Percentiles rank a stretch among this genome's conserved stretches.
These are phyloP conservation scores for Rhabditoides inermis DNA, from an alignment of 2,888 invertebrate species.

Conservation along the genomic window DNA sequence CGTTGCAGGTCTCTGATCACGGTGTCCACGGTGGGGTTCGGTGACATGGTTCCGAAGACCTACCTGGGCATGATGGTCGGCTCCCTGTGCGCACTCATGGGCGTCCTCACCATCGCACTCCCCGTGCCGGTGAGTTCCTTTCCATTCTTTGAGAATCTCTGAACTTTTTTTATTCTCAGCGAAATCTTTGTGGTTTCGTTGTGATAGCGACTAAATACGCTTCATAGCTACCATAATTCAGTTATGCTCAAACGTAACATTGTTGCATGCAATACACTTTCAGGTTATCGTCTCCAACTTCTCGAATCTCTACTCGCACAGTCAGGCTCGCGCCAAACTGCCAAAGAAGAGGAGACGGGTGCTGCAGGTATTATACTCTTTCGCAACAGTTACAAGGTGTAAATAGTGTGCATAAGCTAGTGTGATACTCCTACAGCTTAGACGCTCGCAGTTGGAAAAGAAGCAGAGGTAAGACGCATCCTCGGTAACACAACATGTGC, in stretches of 20 bases:
- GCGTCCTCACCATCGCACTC: conserved; percentile 47
- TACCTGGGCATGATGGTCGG: conserved; percentile 48
- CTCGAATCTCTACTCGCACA: conserved; percentile 45
- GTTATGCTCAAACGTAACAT: too few relatives aligned
- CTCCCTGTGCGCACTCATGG: conserved; percentile 47
- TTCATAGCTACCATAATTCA: too few relatives aligned
- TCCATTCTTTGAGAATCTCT: neutral
- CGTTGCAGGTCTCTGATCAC: conserved; percentile 31
- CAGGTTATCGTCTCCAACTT: conserved; percentile 49
- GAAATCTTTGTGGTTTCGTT: too few relatives aligned
- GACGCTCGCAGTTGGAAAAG: too few relatives aligned
- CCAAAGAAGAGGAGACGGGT: conserved; percentile 38
- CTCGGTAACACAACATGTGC: too few relatives aligned
- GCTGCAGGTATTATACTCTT: conserved; percentile 36
- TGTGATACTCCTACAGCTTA: too few relatives aligned
- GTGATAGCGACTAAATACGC: too few relatives aligned
- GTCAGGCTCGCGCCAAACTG: conserved; percentile 40
- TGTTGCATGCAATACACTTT: too few relatives aligned
- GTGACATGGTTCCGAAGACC: conserved; percentile 42
- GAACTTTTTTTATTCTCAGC: neutral
- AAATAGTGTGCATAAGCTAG: too few relatives aligned
- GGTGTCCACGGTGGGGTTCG: conserved; percentile 44
- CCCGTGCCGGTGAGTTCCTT: conserved; percentile 27
- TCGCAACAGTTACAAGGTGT: too few relatives aligned
- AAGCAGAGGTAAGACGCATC: too few relatives aligned